Conservation (phyloP, 2,888 invertebrate species). For the Cabera pusaria region DNA sequence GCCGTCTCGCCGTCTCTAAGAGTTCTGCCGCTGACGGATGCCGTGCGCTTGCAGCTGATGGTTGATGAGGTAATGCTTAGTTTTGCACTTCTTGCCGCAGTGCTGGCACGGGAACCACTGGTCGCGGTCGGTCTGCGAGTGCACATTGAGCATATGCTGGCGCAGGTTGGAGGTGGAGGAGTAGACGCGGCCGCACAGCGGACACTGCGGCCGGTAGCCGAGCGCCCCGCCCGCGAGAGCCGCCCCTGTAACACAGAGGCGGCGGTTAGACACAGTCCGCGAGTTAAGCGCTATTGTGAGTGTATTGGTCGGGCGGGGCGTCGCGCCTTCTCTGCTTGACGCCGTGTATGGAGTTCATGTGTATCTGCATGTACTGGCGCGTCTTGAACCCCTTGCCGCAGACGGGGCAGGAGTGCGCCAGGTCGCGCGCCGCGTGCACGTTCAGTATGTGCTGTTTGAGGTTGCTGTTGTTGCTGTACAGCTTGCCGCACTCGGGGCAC, state of each 20-base stretch:
- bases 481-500: conserved; percentile 87
- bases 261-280: conserved; percentile 75
- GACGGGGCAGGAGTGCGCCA: conserved; percentile 84
- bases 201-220: conserved; percentile 86
- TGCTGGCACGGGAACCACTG: conserved; percentile 89
- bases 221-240: conserved; percentile 82
- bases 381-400: conserved; percentile 88
- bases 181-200: conserved; percentile 88
- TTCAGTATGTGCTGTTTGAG: conserved; percentile 88
- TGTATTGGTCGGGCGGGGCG: conserved; percentile 64
- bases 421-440: conserved; percentile 85
- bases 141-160: conserved; percentile 90
- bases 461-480: conserved; percentile 87
- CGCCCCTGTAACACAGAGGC: conserved; percentile 87
- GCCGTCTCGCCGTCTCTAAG: conserved; percentile 73
- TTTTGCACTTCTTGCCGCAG: conserved; percentile 90
- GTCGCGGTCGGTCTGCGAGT: conserved; percentile 87
- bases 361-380: conserved; percentile 88
- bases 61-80: conserved; percentile 90
- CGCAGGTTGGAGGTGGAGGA: conserved; percentile 89
- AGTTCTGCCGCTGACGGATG: conserved; percentile 86
- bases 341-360: conserved; percentile 87
- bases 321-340: conserved; percentile 84
- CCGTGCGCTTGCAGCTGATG: conserved; percentile 90
- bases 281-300: conserved; percentile 71